phyloP scores from a whole-genome alignment of 2,113 vertebrate genomes.

The Probosciger aterrimus region DNA sequence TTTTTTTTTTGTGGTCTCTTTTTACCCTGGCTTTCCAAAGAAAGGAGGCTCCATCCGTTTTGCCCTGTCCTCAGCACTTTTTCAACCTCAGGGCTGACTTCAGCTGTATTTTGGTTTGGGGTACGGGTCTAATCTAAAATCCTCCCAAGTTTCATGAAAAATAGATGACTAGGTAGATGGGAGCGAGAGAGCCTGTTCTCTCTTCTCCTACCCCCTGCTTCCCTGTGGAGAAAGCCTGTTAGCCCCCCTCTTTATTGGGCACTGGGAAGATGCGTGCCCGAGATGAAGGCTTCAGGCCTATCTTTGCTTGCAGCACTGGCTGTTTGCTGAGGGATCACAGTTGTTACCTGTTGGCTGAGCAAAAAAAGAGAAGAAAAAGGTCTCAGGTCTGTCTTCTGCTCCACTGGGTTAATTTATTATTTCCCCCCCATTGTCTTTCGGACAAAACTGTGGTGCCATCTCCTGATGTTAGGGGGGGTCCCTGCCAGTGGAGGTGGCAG shows the following conservation, averaged over 20 bases:
- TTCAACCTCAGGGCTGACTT: background rate
- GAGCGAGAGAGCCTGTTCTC: background rate
- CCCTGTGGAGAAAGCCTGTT: background rate
- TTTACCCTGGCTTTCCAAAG: background rate
- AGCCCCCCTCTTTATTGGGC: background rate
- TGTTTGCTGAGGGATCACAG: background rate
- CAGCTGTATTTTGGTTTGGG: background rate
- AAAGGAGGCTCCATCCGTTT: background rate
- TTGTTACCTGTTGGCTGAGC: background rate
- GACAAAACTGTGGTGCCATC: background rate
- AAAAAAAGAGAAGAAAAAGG: background rate
- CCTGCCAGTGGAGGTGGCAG: fast-evolving
- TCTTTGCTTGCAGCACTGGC: background rate
- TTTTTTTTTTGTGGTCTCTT: background rate
- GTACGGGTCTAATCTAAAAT: background rate
- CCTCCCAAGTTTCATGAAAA: background rate
- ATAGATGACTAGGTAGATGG: background rate
- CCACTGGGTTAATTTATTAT: background rate
- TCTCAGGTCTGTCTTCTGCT: background rate
- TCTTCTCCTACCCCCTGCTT: background rate
- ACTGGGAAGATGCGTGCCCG: background rate
- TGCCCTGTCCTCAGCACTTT: background rate
- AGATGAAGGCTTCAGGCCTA: background rate
- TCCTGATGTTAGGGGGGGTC: background rate
- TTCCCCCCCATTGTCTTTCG: fast-evolving